phyloP scores from a whole-genome alignment of 2,797 vertebrate species.

The Tamandua tetradactyla region DNA sequence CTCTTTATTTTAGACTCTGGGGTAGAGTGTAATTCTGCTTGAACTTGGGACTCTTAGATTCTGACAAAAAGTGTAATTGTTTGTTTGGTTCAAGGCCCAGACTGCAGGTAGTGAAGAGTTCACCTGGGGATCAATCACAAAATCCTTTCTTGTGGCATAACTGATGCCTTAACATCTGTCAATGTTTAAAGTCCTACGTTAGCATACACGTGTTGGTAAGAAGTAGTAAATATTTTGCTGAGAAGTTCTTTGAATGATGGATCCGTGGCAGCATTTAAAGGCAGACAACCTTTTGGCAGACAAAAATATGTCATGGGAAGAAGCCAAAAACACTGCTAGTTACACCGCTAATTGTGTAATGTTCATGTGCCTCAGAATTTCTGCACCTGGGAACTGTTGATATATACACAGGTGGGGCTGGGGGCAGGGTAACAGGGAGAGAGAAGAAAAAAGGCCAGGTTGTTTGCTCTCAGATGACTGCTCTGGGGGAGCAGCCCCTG shows the following conservation, averaged over 20 bases:
- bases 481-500: neutral
- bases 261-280: constrained; percentile 46
- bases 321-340: constrained; percentile 31
- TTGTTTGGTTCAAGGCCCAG: constrained; percentile 54
- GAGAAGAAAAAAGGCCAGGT: neutral
- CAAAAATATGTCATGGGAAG: constrained; percentile 35
- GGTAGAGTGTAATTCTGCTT: neutral
- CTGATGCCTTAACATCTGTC: constrained; percentile 51
- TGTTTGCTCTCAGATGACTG: neutral
- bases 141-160: constrained; percentile 56
- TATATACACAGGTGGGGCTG: neutral
- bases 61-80: constrained; percentile 41
- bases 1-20: constrained; percentile 24
- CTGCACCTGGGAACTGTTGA: constrained; percentile 36
- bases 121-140: constrained; percentile 34
- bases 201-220: constrained; percentile 29
- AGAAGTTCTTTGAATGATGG: constrained; percentile 47
- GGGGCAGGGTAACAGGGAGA: neutral
- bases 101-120: constrained; percentile 34
- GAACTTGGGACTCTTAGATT: constrained; percentile 58
- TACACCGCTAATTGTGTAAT: neutral
- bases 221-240: constrained; percentile 64
- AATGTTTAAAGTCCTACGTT: constrained; percentile 49
- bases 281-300: constrained; percentile 28
- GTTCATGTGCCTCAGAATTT: neutral